Base-by-base conservation (phyloP, 2,888 invertebrate species). In the Bembecia ichneumoniformis region DNA sequence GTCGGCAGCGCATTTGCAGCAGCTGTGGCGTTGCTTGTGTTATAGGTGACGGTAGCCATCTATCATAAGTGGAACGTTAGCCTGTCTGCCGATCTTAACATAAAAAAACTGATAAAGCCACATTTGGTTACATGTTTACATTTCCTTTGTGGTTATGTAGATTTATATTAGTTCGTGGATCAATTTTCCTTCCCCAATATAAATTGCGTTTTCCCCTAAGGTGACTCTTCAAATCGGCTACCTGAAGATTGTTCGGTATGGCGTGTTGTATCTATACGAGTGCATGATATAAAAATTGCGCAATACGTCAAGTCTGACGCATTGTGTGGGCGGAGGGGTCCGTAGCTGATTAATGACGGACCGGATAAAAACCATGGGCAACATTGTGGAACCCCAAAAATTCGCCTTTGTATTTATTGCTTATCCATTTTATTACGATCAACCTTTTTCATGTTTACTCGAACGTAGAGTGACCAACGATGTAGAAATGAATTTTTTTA, bases 281-380 rank as follows among this genome's bases (percentile, higher is more conserved):
- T 44, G 44, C 15, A 44, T 46, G 34, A 14, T 46, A 28, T 28
- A 49, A 49, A 49, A 49, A 49, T 49, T 44, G 56, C 56, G 54
- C 60, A 56, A 61, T 64, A 63, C 64, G 69, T 71, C 71, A 69
- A 58, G 62, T 60, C 57, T 78, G 80, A 80, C 74, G 68, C 71
- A 77, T 77, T 68, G 49, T 35, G 49, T 34, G 44, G 49, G 44
- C 49, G 20, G 16, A 44, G 62, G 59, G 54, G 54, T 51, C 54
- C 36, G 56, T 53, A 52, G 52, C 55, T 80, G 82, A 84, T 83
- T 81, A 81, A 83, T 82, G 80, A 72, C 59, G 55, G 55, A 59
- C 56, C 57, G 60, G 64, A 64, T 58, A 63, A 62, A 71, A 72
- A 75, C 73, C 72, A 58, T 69, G 57, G 59, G 63, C 36, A 35